Evolutionary conservation across 2,888 invertebrate genomes (phyloP).

Genomic region (Nymphalis urticae): DNA sequence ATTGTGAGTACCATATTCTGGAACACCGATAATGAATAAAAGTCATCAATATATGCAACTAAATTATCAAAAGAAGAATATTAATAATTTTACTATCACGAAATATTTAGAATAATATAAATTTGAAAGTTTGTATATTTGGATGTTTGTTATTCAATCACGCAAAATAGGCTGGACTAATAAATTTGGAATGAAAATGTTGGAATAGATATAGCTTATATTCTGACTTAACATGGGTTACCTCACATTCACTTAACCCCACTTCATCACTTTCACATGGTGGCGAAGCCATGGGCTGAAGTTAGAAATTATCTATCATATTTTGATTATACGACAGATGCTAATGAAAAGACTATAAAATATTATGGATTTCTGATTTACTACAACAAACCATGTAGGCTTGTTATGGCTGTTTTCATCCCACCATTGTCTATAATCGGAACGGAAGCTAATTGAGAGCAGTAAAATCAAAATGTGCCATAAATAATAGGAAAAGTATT

Average conservation of each 20-base stretch:
- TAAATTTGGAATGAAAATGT: no score
- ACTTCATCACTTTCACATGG: no score
- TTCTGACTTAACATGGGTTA: no score
- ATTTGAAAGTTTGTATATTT: no score
- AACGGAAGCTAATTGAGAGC: slow-evolving; percentile 18
- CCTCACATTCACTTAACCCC: no score
- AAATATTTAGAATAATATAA: neutral
- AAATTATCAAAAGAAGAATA: neutral
- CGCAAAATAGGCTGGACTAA: no score
- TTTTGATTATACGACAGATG: neutral
- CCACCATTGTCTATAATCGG: slow-evolving; percentile 14
- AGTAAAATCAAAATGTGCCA: slow-evolving; percentile 23
- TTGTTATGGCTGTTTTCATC: slow-evolving; percentile 18
- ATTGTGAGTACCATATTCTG: slow-evolving; percentile 12
- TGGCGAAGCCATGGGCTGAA: no score
- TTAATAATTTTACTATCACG: neutral
- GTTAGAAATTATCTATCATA: no score
- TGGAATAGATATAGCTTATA: no score
- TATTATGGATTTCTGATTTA: slow-evolving; percentile 14
- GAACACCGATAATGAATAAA: slow-evolving; percentile 4
- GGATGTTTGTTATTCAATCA: no score
- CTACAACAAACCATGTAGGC: slow-evolving; percentile 17
- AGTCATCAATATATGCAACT: neutral
- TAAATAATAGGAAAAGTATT: slow-evolving; percentile 7
- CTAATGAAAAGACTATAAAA: slow-evolving; percentile 14